Base-by-base conservation (phyloP, 1,140 invertebrate genomes). In the Eupristina koningsbergeri region DNA sequence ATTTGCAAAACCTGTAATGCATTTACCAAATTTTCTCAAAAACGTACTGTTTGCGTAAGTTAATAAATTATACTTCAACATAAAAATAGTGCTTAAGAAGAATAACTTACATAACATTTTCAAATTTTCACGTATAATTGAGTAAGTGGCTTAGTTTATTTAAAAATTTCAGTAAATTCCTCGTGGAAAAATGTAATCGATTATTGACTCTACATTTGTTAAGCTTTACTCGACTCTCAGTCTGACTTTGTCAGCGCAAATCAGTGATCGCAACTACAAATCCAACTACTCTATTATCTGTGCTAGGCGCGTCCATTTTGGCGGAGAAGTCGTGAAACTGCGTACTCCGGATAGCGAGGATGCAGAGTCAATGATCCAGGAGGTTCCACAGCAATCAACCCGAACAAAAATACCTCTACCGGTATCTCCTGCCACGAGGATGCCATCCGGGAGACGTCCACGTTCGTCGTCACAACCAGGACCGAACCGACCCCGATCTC, bases 281-380 rank as follows among this genome's bases (percentile, higher is more conserved):
- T 22, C 22, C 36, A 71, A 71, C 22, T 22, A 41, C 41, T 41
- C 19, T 71, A 26, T 26, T 71, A 26, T 71, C 41, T 8, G 22
- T 36, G 36, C 22, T 36, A 89, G 92, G 80, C 94, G 95, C 87
- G 96, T 97, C 1, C 94, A 96, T 45, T 97, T 97, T 87, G 96
- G 96, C 0, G 96, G 96, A 15, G 96, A 97, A 92, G 94, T 96
- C 73, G 94, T 97, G 0, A 97, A 97, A 92, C 93, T 97, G 87
- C 93, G 96, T 75, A 97, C 96, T 22, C 96, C 96, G 0, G 96
- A 97, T 85, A 96, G 96, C 87, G 96, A 97, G 86, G 92, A 92
- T 17, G 87, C 89, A 0, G 87, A 88, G 34, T 88, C 87, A 3
- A 26, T 87, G 9, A 81, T 87, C 1, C 77, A 83, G 22, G 79